Conservation (phyloP, 2,888 invertebrate genomes). For the Oegoconia quadripuncta region DNA sequence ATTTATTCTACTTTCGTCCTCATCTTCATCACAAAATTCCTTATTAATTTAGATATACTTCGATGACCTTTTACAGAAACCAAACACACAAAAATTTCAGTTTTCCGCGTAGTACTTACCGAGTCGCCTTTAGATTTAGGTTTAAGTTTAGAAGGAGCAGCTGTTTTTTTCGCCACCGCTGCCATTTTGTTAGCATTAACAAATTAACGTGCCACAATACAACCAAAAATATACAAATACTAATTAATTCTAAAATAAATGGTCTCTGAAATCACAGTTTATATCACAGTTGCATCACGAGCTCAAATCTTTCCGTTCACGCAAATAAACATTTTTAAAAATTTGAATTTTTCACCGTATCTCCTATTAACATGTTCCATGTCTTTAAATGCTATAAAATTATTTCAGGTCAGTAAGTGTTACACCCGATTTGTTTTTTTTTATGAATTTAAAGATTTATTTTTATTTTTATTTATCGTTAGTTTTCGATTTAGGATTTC, state of each 20-base stretch:
- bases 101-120: slow-evolving; percentile 49
- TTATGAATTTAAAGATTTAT: slow-evolving; percentile 8
- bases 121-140: slow-evolving; percentile 28
- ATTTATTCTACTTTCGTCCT: too few relatives aligned
- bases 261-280: slow-evolving; percentile 31
- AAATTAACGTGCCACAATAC: slow-evolving; percentile 64
- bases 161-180: slow-evolving; percentile 60
- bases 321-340: slow-evolving; percentile 8
- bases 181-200: slow-evolving; percentile 56
- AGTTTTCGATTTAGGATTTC: slow-evolving; percentile 57
- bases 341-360: slow-evolving; percentile 10
- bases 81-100: neutral
- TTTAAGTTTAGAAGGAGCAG: slow-evolving; percentile 31
- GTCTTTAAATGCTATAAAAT: slow-evolving; percentile 41
- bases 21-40: too few relatives aligned
- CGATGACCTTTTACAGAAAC: slow-evolving; percentile 37
- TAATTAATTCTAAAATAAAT: slow-evolving; percentile 22
- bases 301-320: slow-evolving; percentile 22
- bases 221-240: slow-evolving; percentile 24
- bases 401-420: slow-evolving; percentile 34
- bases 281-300: slow-evolving; percentile 43
- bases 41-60: slow-evolving; percentile 26
- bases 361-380: slow-evolving; percentile 19
- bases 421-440: slow-evolving; percentile 33
- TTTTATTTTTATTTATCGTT: slow-evolving; percentile 29